phyloP scores from a whole-genome alignment of 1,140 invertebrate genomes.

The Riptortus pedestris region DNA sequence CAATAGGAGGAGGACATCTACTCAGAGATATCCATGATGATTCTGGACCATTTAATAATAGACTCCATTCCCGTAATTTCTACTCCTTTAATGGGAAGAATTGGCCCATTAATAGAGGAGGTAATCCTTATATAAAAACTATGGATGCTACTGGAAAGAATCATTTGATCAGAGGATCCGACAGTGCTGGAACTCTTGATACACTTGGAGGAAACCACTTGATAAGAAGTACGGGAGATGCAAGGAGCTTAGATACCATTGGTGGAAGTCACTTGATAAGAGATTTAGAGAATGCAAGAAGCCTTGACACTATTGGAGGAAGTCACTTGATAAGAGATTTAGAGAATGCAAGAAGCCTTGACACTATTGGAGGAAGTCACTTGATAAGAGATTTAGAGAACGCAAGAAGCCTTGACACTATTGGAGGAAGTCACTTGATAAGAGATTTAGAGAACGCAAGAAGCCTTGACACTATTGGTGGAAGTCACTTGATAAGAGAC shows the following conservation, averaged over 20 bases:
- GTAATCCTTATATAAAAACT: too few relatives aligned
- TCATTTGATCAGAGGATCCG: neutral
- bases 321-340: too few relatives aligned
- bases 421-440: constrained; percentile 5
- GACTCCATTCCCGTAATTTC: too few relatives aligned
- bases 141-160: neutral
- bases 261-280: constrained; percentile 20
- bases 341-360: neutral
- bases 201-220: constrained; percentile 35
- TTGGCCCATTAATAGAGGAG: too few relatives aligned
- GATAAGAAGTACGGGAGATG: neutral
- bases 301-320: constrained; percentile 18
- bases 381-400: constrained; percentile 7
- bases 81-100: too few relatives aligned
- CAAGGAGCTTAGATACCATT: constrained; percentile 20
- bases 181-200: neutral
- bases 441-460: neutral
- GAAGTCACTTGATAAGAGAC: neutral
- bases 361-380: constrained; percentile 15
- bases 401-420: neutral
- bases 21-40: constrained; percentile 22
- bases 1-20: constrained; percentile 23
- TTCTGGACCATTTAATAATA: too few relatives aligned
- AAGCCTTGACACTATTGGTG: neutral
- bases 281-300: constrained; percentile 17